Conservation (phyloP, 2,888 invertebrate genomes). For the Drosophila kuntzei region DNA sequence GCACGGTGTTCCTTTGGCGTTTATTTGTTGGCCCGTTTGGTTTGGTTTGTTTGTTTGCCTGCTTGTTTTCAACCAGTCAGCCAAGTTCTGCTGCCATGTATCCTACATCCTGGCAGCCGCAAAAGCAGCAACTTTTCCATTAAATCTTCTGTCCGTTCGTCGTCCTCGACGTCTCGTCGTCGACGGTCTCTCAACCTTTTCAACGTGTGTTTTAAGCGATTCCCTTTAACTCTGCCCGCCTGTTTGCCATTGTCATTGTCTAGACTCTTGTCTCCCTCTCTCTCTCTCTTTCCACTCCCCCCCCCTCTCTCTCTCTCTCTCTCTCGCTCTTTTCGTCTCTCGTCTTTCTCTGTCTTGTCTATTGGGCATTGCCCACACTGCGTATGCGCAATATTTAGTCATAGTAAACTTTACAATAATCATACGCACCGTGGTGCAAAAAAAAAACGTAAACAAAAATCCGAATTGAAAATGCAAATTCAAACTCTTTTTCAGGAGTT, state of each 20-base stretch:
- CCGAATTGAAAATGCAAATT: slow-evolving; percentile 15
- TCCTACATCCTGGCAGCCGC: slow-evolving; percentile 38
- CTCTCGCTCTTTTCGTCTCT: slow-evolving; percentile 27
- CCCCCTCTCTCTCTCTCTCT: slow-evolving; percentile 34
- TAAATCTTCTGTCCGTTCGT: slow-evolving; percentile 67
- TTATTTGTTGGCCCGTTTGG: slow-evolving; percentile 71
- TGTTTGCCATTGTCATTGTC: slow-evolving; percentile 72
- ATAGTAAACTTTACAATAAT: slow-evolving; percentile 70
- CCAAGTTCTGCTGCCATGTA: slow-evolving; percentile 16
- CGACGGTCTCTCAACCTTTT: slow-evolving; percentile 18
- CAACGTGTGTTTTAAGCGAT: slow-evolving; percentile 34
- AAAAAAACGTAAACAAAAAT: slow-evolving; percentile 17
- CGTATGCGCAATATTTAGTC: slow-evolving; percentile 72
- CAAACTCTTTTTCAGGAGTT: slow-evolving; percentile 22
- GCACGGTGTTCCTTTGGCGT: slow-evolving; percentile 62
- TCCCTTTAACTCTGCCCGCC: slow-evolving; percentile 39
- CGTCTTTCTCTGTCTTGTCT: slow-evolving; percentile 42
- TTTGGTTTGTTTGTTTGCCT: slow-evolving; percentile 53
- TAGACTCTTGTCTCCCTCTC: slow-evolving; percentile 56
- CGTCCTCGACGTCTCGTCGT: slow-evolving; percentile 39
- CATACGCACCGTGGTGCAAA: slow-evolving; percentile 73
- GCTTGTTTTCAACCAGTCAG: slow-evolving; percentile 16
- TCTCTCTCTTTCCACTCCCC: background rate
- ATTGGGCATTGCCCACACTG: slow-evolving; percentile 33
- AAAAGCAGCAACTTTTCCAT: slow-evolving; percentile 73